Base-by-base conservation (phyloP, 2,888 invertebrate genomes). In the Drosophila atripex region DNA sequence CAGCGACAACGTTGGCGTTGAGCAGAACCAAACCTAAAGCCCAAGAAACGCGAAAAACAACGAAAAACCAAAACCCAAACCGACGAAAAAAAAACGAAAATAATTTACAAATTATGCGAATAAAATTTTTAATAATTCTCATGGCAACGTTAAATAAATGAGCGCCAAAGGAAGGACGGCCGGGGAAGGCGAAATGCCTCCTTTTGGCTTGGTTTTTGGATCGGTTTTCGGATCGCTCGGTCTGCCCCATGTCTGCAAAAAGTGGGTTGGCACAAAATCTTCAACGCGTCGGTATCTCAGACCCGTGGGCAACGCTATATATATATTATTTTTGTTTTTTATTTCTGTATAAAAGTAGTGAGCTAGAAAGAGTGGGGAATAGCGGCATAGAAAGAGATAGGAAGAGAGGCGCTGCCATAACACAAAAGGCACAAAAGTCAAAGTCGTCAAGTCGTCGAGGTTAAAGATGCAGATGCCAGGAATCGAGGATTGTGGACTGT, bases 101-200 rank as follows among this genome's bases (percentile, higher is more conserved):
- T 90, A 90, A 90, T 90, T 89, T 88, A 89, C 88, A 90, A 90
- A 90, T 90, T 90, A 90, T 90, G 90, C 90, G 90, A 90, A 90
- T 89, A 89, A 90, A 90, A 90, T 90, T 88, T 90, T 90, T 90
- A 90, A 90, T 89, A 89, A 87, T 89, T 89, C 89, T 80, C 87
- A 89, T 89, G 87, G 80, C 75, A 77, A 72, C 75, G 75, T 73
- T 72, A 79, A 73, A 75, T 76, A 80, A 86, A 88, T 80, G 74
- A 84, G 71, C 77, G 60, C 76, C 58, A 73, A 69, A 75, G 64
- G 60, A 39, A 56, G 51, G 55, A 43, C 4, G 43, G 43, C 18
- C 2, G 14, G 49, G 49, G 52, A 61, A 46, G 54, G 50, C 56
- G 41, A 35, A 59, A 63, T 55, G 59, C 55, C 64, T 63, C 50